These are phyloP conservation scores for Mastigias papua DNA, from an alignment of 30 jellyfish, hydroid and myxozoan species.

Conservation along the genomic window DNA sequence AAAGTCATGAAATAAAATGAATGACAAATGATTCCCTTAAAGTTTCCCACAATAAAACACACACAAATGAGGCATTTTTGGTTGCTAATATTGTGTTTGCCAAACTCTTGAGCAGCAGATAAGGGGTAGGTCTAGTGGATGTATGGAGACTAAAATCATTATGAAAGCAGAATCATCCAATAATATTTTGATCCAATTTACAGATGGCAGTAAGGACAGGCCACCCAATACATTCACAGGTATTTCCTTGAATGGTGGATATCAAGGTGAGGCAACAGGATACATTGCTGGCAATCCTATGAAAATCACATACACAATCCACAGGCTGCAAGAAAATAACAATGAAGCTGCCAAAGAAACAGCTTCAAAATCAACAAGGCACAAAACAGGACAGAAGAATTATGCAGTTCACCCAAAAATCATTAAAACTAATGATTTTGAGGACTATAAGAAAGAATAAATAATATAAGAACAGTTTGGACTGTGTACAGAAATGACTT, in stretches of 20 bases:
- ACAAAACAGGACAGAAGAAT: not conserved
- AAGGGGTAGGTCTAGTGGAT: too few relatives aligned
- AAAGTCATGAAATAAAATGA: too few relatives aligned
- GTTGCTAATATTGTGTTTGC: too few relatives aligned
- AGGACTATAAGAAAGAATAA: not conserved
- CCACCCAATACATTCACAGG: slow-evolving; percentile 21
- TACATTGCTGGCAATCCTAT: not conserved
- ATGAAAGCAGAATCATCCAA: too few relatives aligned
- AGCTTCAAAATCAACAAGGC: not conserved
- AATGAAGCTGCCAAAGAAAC: not conserved
- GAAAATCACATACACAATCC: slow-evolving; percentile 22
- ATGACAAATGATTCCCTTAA: too few relatives aligned
- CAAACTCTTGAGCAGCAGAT: too few relatives aligned
- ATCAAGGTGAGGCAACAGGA: slow-evolving; percentile 38
- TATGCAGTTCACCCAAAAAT: slow-evolving; percentile 10
- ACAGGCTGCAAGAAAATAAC: not conserved
- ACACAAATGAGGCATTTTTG: too few relatives aligned
- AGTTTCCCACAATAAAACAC: too few relatives aligned
- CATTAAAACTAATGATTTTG: not conserved
- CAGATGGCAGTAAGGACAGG: slow-evolving; percentile 18
- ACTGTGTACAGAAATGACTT: not conserved
- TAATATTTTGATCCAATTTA: not conserved
- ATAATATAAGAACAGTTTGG: too few relatives aligned
- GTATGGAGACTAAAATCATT: too few relatives aligned
- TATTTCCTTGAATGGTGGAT: slow-evolving; percentile 3